Evolutionary conservation across 2,113 vertebrate species (phyloP), one percentile per base, ranked within the genome.

Genomic region (Typhlomys cinereus): DNA sequence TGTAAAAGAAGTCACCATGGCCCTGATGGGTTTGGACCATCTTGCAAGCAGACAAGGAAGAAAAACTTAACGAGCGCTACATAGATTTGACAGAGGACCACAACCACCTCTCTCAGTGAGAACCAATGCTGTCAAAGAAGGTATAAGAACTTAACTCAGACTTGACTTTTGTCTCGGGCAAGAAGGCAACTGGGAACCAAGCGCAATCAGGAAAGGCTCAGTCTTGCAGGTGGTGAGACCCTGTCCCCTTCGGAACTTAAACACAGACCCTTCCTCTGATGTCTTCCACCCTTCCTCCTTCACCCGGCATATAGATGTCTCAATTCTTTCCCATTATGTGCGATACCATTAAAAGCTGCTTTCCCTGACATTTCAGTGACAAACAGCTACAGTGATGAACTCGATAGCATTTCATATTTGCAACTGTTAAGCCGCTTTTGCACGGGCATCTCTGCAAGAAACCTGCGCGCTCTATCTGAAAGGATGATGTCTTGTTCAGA

Each of bases 311-410:
- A 98, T 98, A 98, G 98, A 98, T 98, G 98, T 98, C 98, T 99
- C 98, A 98, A 98, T 98, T 99, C 98, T 98, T 98, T 96, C 97
- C 96, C 97, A 96, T 98, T 98, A 98, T 95, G 97, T 96, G 98
- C 97, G 96, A 98, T 97, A 98, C 98, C 98, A 99, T 99, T 98
- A 99, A 98, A 99, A 98, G 98, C 98, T 94, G 98, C 98, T 98
- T 99, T 98, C 97, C 97, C 97, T 98, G 98, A 99, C 98, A 98
- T 98, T 98, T 98, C 98, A 97, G 98, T 99, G 98, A 99, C 98
- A 99, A 99, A 99, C 98, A 98, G 98, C 98, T 97, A 98, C 98
- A 98, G 97, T 98, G 98, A 98, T 98, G 98, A 98, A 98, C 98
- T 97, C 98, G 98, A 99, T 98, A 98, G 98, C 97, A 98, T 98